A percentile compares a stretch with the other conserved stretches of the same genome.
These are phyloP conservation scores for Gryon sp. DNA, from an alignment of 1,140 invertebrate species.

Conservation along the genomic window DNA sequence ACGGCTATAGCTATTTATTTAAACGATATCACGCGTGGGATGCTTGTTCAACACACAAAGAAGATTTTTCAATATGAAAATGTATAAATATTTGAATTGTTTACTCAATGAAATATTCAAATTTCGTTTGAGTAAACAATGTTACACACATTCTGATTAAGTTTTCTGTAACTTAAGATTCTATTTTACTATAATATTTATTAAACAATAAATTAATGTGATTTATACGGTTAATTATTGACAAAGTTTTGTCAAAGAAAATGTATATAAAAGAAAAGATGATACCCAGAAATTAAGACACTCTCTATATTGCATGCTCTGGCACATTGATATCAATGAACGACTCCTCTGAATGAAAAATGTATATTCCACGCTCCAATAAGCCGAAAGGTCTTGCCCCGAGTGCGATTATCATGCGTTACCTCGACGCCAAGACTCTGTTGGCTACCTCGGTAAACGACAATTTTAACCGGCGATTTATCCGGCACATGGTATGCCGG, in stretches of 20 bases:
- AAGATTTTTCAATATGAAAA: neutral
- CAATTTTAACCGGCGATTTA: slow-evolving; percentile 43
- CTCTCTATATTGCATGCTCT: slow-evolving; percentile 23
- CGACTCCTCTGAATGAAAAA: slow-evolving; percentile 42
- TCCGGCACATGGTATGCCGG: slow-evolving; percentile 16
- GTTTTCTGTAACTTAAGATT: too few relatives aligned
- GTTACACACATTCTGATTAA: too few relatives aligned
- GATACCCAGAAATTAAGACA: slow-evolving; percentile 1
- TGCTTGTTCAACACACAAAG: neutral
- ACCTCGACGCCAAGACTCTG: slow-evolving; percentile 53
- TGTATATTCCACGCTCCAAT: slow-evolving; percentile 58
- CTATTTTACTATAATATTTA: too few relatives aligned
- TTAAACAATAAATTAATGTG: too few relatives aligned
- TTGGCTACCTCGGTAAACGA: slow-evolving; percentile 45
- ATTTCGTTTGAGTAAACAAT: too few relatives aligned
- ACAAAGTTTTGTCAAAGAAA: too few relatives aligned
- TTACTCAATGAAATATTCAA: neutral
- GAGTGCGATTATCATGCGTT: slow-evolving; percentile 53
- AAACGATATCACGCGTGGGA: slow-evolving; percentile 2
- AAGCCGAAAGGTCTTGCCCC: slow-evolving; percentile 54
- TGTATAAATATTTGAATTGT: too few relatives aligned
- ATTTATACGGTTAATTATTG: too few relatives aligned
- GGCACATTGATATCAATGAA: slow-evolving; percentile 44
- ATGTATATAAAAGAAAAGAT: too few relatives aligned
- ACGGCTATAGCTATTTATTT: slow-evolving; percentile 5